These are phyloP conservation scores for Minunthozetes semirufus DNA, from an alignment of 2,888 invertebrate genomes.

Conservation along the genomic window DNA sequence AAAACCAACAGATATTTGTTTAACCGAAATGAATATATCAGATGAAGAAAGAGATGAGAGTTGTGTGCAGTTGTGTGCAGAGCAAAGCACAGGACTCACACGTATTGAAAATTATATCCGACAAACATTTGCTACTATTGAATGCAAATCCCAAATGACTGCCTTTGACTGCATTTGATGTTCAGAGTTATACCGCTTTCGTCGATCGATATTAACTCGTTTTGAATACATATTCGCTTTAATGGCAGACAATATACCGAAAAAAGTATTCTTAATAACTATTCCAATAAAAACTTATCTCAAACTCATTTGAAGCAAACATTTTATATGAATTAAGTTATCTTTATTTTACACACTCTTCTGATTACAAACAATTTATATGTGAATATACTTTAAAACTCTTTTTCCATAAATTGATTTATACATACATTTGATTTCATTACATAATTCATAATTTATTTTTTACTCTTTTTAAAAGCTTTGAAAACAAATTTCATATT, in stretches of 20 bases:
- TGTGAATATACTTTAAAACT: background rate
- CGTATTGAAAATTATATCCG: background rate
- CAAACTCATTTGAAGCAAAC: background rate
- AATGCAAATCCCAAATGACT: conserved; percentile 12
- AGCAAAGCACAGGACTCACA: background rate
- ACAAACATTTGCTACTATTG: conserved; percentile 20
- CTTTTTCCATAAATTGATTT: background rate
- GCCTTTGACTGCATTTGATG: conserved; percentile 4
- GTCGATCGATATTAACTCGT: conserved; percentile 10
- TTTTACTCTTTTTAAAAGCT: background rate
- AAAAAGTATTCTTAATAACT: background rate
- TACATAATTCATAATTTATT: background rate
- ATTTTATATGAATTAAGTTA: conserved; percentile 1
- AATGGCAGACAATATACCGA: background rate
- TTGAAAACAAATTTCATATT: background rate
- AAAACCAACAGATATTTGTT: conserved; percentile 13
- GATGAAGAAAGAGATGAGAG: background rate
- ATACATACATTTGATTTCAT: background rate
- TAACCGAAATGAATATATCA: conserved; percentile 21
- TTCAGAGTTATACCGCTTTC: background rate
- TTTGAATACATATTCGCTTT: conserved; percentile 6
- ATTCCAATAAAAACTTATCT: background rate
- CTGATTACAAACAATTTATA: background rate
- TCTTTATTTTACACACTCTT: conserved; percentile 9
- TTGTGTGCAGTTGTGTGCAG: background rate